These are phyloP conservation scores for Fabriciana adippe DNA, from an alignment of 2,888 invertebrate species.

Conservation along the genomic window DNA sequence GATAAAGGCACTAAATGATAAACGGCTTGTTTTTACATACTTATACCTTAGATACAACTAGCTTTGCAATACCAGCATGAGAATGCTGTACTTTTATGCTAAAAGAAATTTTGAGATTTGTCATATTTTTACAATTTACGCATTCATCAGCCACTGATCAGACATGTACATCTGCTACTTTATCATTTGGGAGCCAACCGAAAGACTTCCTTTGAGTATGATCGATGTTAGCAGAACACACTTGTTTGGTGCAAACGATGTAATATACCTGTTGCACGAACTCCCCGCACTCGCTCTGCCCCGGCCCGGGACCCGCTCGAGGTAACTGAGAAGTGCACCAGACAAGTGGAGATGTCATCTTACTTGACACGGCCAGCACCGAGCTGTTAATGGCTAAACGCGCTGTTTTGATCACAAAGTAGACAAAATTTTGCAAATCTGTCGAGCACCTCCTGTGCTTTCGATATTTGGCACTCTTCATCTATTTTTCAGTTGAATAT, in stretches of 20 bases:
- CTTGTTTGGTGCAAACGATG: constrained; percentile 53
- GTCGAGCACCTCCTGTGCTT: constrained; percentile 79
- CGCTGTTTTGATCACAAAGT: constrained; percentile 67
- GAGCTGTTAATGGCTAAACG: constrained; percentile 55
- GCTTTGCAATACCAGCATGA: constrained; percentile 69
- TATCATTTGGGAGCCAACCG: constrained; percentile 78
- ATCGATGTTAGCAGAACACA: constrained; percentile 67
- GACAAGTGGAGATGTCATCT: constrained; percentile 54
- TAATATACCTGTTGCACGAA: not conserved
- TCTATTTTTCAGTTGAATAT: constrained; percentile 62
- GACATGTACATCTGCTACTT: constrained; percentile 67
- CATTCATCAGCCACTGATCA: constrained; percentile 57
- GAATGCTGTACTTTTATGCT: constrained; percentile 58
- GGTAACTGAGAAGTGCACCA: constrained; percentile 41
- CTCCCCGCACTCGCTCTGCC: constrained; percentile 6
- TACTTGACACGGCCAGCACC: constrained; percentile 55
- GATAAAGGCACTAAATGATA: constrained; percentile 80
- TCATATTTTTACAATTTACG: constrained; percentile 45
- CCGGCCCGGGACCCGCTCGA: not conserved
- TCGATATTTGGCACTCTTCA: constrained; percentile 76
- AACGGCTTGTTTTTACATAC: constrained; percentile 65
- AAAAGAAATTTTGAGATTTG: constrained; percentile 41
- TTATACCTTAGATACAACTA: constrained; percentile 46
- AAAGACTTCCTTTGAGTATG: constrained; percentile 58
- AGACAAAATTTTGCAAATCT: constrained; percentile 74